Base-by-base conservation (phyloP, 2,113 vertebrate species). In the Labrus mixtus region DNA sequence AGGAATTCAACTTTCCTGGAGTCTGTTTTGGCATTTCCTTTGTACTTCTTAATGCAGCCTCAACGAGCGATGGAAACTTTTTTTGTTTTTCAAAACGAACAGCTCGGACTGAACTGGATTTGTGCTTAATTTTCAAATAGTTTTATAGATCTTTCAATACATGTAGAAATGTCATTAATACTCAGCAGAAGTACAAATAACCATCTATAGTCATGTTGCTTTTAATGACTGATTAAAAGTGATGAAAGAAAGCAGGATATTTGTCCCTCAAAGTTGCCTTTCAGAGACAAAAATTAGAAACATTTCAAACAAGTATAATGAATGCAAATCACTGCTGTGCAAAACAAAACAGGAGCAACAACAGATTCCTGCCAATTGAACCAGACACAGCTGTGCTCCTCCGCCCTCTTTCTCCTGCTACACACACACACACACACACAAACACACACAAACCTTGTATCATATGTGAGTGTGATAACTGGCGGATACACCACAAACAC, bases 1-100 rank as follows among this genome's bases (percentile, higher is more conserved):
- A 89, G 89, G 57, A 73, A 61, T 80, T 54, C 13, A 78, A 90
- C 87, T 91, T 87, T 83, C 74, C 20, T 62, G 58, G 83, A 91
- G 85, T 87, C 89, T 84, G 69, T 79, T 69, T 88, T 64, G 80
- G 62, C n/a, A 3, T 65, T 83, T 83, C 79, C 60, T 67, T 74
- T 36, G 59, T 63, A 37, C 79, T 80, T 83, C 71, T 79, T 76
- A 22, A 16, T 62, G 63, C 68, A 72, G 15, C 53, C 37, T 78
- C 57, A 37, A 66, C 13, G 20, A 64, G 25, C 41, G 23, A 45
- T 50, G 36, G 22, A 23, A 83, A 87, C 76, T 89, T 89, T 89
- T 89, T 87, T 80, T n/a, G 46, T 37, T 55, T 84, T 70, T 73
- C 2, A 55, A 58, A 33, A 57, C 19, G 17, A 62, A 48, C 37